These are phyloP conservation scores for Jaculus jaculus DNA, from an alignment of 2,113 vertebrate species.

Conservation along the genomic window DNA sequence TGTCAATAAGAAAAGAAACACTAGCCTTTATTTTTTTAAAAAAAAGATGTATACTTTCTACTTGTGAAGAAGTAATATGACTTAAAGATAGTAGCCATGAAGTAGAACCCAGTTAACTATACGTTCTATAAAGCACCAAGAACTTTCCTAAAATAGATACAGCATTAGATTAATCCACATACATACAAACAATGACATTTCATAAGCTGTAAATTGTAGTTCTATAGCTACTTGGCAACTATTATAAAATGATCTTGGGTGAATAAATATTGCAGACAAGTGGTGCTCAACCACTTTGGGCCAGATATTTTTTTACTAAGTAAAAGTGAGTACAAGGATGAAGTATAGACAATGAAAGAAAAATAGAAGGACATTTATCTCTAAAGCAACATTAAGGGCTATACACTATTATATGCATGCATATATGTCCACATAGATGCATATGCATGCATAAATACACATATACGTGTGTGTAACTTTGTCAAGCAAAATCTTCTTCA, in stretches of 20 bases:
- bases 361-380: neutral
- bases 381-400: neutral
- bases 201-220: neutral
- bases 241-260: neutral
- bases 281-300: neutral
- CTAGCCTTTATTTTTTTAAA: neutral
- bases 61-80: neutral
- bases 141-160: neutral
- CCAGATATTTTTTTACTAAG: neutral
- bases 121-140: neutral
- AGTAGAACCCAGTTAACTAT: accelerated
- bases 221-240: neutral
- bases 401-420: neutral
- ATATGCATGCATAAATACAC: neutral
- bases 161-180: neutral
- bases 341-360: neutral
- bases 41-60: neutral
- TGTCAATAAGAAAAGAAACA: neutral
- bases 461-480: neutral
- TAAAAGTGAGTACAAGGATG: neutral
- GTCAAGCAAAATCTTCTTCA: neutral
- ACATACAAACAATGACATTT: neutral
- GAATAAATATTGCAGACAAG: neutral
- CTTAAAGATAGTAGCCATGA: neutral
- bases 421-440: neutral